phyloP scores from a whole-genome alignment of 2,113 vertebrate genomes.

The Nothocercus julius region DNA sequence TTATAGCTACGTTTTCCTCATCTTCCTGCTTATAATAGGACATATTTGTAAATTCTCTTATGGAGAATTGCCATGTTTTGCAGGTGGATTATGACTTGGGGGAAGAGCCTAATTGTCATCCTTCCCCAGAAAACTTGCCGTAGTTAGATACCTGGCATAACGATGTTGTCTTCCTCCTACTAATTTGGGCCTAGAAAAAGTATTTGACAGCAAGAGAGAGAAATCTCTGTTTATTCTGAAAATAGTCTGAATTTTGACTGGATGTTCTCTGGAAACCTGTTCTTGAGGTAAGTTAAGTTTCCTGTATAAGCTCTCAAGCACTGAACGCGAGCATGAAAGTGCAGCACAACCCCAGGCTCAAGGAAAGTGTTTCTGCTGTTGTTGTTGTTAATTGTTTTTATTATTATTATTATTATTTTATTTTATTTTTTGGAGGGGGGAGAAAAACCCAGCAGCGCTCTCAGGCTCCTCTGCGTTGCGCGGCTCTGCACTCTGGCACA shows the following conservation, averaged over 20 bases:
- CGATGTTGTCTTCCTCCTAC: not conserved
- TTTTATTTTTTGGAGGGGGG: too few species aligned
- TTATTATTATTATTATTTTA: too few species aligned
- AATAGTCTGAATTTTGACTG: not conserved
- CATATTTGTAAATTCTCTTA: not conserved
- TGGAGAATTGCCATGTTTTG: fast-evolving
- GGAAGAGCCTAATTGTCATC: not conserved
- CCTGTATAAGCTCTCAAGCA: not conserved
- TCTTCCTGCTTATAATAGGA: not conserved
- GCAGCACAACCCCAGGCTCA: not conserved
- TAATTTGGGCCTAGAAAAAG: not conserved
- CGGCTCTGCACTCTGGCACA: slow-evolving; percentile 20
- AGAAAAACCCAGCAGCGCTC: not conserved
- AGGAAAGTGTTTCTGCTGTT: not conserved
- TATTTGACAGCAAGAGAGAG: not conserved
- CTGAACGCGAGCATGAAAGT: slow-evolving; percentile 9
- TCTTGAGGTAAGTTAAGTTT: not conserved
- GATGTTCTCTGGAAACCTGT: not conserved
- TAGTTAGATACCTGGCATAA: not conserved
- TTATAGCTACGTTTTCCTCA: not conserved
- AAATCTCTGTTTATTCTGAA: not conserved
- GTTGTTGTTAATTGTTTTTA: too few species aligned
- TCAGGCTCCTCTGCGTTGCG: not conserved
- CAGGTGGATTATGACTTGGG: not conserved
- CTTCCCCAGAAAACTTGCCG: not conserved